These are phyloP conservation scores for Semaprochilodus insignis DNA, from an alignment of 2,797 vertebrate species.

Conservation along the genomic window DNA sequence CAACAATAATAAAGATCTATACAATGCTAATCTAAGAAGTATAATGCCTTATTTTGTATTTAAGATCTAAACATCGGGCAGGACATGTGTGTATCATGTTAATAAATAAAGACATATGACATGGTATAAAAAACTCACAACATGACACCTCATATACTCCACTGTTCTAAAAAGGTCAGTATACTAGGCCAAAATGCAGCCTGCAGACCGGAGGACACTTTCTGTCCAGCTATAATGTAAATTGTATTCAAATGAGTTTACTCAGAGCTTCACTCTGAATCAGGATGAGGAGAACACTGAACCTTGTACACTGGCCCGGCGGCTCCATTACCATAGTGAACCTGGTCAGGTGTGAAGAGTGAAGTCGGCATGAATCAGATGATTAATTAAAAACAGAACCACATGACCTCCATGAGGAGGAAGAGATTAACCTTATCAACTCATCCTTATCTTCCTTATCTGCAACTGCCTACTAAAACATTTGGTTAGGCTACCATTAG, in stretches of 20 bases:
- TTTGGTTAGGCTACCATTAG: neutral
- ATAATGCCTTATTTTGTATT: too few relatives aligned
- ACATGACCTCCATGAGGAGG: constrained; percentile 9
- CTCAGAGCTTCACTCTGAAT: neutral
- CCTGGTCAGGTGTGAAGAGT: constrained; percentile 2
- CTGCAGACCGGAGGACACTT: neutral
- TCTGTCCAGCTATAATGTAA: neutral
- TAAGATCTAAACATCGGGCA: too few relatives aligned
- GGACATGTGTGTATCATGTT: too few relatives aligned
- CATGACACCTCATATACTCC: too few relatives aligned
- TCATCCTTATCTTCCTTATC: neutral
- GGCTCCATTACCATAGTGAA: constrained; percentile 2
- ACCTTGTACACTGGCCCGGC: constrained; percentile 66
- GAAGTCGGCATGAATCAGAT: neutral
- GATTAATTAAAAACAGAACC: neutral
- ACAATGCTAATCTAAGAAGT: too few relatives aligned
- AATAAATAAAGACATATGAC: too few relatives aligned
- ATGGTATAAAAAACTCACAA: too few relatives aligned
- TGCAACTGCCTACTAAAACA: neutral
- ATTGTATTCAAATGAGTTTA: too few relatives aligned
- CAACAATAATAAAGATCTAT: too few relatives aligned
- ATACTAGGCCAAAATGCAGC: too few relatives aligned
- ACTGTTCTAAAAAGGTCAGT: too few relatives aligned
- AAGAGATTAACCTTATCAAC: neutral
- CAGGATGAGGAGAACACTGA: constrained; percentile 68